Base-by-base conservation (phyloP, 1,140 invertebrate genomes). In the Lordiphosa mommai region DNA sequence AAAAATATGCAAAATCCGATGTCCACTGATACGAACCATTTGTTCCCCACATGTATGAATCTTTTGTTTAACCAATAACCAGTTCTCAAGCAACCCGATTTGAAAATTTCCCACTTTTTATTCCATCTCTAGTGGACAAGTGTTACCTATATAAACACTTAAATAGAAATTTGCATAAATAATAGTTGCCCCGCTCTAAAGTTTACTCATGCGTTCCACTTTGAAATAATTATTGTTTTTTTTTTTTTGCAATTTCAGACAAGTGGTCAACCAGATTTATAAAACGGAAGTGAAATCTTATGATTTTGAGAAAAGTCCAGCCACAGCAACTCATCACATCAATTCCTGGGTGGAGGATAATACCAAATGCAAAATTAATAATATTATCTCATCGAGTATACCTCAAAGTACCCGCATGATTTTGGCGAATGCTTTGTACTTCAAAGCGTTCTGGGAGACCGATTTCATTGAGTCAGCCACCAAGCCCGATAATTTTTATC, bases 361-460 rank as follows among this genome's bases (percentile, higher is more conserved):
- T 50, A 96, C 95, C 0, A 84, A 89, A 38, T 90, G 91, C 2
- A 93, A 93, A 82, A 95, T 96, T 17, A 66, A 87, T 1, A 87
- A 90, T 17, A 91, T 96, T 9, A 60, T 95, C 0, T 36, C 71
- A 1, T 72, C 89, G 1, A 57, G 74, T 1, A 91, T 91, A 1
- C 61, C 88, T 3, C 61, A 89, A 0, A 48, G 65, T 0, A 95
- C 94, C 0, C 91, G 89, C 14, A 86, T 94, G 8, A 91, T 95
- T 10, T 82, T 96, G n/a, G 91, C 93, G 5, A 95, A 94, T 65
- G 94, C 94, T 0, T 86, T 96, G 3, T 96, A 96, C 59, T 96
- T 96, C 50, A 94, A 93, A 69, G 94, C 92, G 8, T 91, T 92
- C 41, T 96, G 95, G 95, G 91, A 94, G 29, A 89, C 90, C n/a